Evolutionary conservation across 2,797 vertebrate genomes (phyloP).

Genomic region (Periophthalmus magnuspinnatus): DNA sequence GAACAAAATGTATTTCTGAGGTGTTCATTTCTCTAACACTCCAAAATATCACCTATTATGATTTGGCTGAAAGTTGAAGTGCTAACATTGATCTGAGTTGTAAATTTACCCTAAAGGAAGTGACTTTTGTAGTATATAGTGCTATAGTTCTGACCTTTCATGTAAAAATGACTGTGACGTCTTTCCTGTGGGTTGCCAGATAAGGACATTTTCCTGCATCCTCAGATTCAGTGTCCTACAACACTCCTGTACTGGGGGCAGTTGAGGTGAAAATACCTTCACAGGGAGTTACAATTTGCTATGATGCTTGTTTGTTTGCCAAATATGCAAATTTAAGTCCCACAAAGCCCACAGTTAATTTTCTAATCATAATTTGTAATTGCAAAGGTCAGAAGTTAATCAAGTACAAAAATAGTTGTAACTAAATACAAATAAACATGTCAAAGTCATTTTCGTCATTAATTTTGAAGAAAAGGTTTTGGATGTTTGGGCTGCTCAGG

Average conservation of each 20-base stretch:
- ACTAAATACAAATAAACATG: not conserved
- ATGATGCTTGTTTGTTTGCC: not conserved
- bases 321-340: not conserved
- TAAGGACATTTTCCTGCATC: not conserved
- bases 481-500: not conserved
- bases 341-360: constrained; percentile 3
- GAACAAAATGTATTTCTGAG: not conserved
- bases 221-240: not conserved
- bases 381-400: constrained; percentile 8
- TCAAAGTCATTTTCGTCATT: not conserved
- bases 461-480: not conserved
- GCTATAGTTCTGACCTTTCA: not conserved
- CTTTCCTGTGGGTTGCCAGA: not conserved
- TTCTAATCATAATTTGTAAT: constrained; percentile 9
- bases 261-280: constrained; percentile 1
- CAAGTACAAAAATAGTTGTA: constrained; percentile 3
- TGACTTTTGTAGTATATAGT: not conserved
- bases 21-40: not conserved
- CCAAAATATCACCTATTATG: not conserved
- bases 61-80: not conserved
- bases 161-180: not conserved
- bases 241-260: not conserved
- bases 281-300: not conserved
- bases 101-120: not conserved
- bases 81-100: not conserved